Evolutionary conservation across 1,140 invertebrate genomes (phyloP), one percentile per base, ranked within the genome.

Genomic region (Pseudomyrmex sp.): DNA sequence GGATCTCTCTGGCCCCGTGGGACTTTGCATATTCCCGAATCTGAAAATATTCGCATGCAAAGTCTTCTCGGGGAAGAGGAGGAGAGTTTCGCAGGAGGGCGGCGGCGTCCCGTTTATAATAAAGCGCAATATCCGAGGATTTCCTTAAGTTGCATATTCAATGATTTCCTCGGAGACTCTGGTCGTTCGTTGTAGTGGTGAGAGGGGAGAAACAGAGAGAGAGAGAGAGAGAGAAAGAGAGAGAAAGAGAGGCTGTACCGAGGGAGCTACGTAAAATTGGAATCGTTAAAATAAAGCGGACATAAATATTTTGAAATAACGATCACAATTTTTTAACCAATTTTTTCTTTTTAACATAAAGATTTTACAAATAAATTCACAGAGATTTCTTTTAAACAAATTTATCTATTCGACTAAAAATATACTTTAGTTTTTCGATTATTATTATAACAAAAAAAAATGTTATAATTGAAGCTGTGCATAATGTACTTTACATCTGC

Each of bases 131-230:
- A 96, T 96, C 94, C 95, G 93, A 95, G 93, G 93, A 94, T 94
- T 94, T 93, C 85, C 92, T 93, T 94, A 93, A 93, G 93, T 95
- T 95, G 95, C 95, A 95, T 96, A 96, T 95, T 95, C 95, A 95
- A 96, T 96, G 95, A 96, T 96, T 96, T 96, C 96, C 96, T 96
- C 94, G 91, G 95, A 96, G 96, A 96, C 91, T 93, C 92, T 82
- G 80, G 74, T 77, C 89, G 87, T 86, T 86, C 82, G 75, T 82
- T 54, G 63, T 61, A 61, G 70, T 44, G 61, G 69, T 58, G 70
- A 23, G 84, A 80, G 84, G 58, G 77, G 77, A 44, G 83, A 85
- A 74, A 82, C 62, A 63, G 52, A 50, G 26, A 26, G 2, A 26
- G 26, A 63, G 52, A 50, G 26, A 26, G 2, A 26, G 26, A 26